phyloP scores from a whole-genome alignment of 2,888 invertebrate species.

The Oscheius sp. region DNA sequence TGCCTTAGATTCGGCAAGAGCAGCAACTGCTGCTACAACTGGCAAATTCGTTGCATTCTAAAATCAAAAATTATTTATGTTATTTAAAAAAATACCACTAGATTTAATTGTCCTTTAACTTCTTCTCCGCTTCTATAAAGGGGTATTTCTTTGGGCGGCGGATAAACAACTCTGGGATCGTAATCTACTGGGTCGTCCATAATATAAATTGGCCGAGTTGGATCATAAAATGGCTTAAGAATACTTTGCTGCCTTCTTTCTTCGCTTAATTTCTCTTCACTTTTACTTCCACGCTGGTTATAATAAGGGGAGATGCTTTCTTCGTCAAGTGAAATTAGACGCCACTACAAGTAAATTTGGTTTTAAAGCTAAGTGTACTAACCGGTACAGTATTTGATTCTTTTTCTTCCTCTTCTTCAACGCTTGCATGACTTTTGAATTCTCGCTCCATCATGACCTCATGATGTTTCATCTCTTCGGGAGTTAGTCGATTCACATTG shows the following conservation, averaged over 20 bases:
- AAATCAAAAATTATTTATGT: neutral
- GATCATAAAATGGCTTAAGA: slow-evolving; percentile 27
- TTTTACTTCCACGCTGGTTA: neutral
- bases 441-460: slow-evolving; percentile 29
- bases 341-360: slow-evolving; percentile 19
- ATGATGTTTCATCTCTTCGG: slow-evolving; percentile 37
- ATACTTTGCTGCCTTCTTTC: slow-evolving; percentile 7
- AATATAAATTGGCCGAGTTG: slow-evolving; percentile 14
- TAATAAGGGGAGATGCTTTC: neutral
- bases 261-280: slow-evolving; percentile 27
- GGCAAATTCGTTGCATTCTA: neutral
- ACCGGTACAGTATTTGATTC: slow-evolving; percentile 3
- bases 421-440: neutral
- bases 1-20: slow-evolving; percentile 8
- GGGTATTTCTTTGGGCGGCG: neutral
- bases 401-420: slow-evolving; percentile 23
- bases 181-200: slow-evolving; percentile 24
- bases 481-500: slow-evolving; percentile 30
- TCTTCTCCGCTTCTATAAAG: too few relatives aligned
- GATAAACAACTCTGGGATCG: slow-evolving; percentile 23
- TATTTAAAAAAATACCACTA: neutral
- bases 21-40: neutral
- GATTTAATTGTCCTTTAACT: neutral
- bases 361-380: neutral
- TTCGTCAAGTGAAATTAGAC: slow-evolving; percentile 18